Evolutionary conservation across 1,140 invertebrate species (phyloP).

Genomic region (Platyura marginata): DNA sequence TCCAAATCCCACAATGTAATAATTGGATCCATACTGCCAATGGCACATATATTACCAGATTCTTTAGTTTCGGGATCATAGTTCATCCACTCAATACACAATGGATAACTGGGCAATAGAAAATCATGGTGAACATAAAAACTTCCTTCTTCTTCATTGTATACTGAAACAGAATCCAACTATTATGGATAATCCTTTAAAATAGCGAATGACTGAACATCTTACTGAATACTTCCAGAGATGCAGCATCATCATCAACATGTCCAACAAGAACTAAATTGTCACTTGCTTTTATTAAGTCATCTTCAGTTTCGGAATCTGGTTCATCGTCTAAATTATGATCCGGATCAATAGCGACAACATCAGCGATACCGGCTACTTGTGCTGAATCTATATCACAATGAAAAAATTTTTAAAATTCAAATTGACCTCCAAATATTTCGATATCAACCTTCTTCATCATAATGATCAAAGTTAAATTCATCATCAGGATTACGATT

Average conservation of each 20-base stretch:
- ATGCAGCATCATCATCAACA: slow-evolving; percentile 63
- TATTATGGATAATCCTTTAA: background rate
- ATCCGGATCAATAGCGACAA: slow-evolving; percentile 16
- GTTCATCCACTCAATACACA: slow-evolving; percentile 84
- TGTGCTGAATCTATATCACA: slow-evolving; percentile 7
- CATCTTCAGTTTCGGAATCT: slow-evolving; percentile 81
- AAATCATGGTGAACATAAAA: slow-evolving; percentile 91
- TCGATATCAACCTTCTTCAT: slow-evolving; percentile 38
- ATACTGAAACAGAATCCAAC: slow-evolving; percentile 41
- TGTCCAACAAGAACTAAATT: slow-evolving; percentile 82
- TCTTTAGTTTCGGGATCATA: slow-evolving; percentile 43
- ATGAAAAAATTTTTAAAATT: slow-evolving; percentile 5
- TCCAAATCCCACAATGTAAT: slow-evolving; percentile 94
- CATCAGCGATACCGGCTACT: slow-evolving; percentile 15
- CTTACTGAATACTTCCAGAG: slow-evolving; percentile 75
- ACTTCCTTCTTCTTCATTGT: slow-evolving; percentile 72
- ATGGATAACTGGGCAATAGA: slow-evolving; percentile 66
- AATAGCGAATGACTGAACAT: slow-evolving; percentile 6
- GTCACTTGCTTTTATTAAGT: slow-evolving; percentile 73
- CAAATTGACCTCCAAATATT: slow-evolving; percentile 6
- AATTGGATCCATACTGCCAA: slow-evolving; percentile 78
- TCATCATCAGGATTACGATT: slow-evolving; percentile 36
- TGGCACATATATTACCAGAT: slow-evolving; percentile 68
- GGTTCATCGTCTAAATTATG: slow-evolving; percentile 21
- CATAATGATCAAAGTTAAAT: slow-evolving; percentile 54